These are phyloP conservation scores for Cyphomyrus plagiostoma DNA, from an alignment of 2,113 vertebrate species.

Conservation along the genomic window DNA sequence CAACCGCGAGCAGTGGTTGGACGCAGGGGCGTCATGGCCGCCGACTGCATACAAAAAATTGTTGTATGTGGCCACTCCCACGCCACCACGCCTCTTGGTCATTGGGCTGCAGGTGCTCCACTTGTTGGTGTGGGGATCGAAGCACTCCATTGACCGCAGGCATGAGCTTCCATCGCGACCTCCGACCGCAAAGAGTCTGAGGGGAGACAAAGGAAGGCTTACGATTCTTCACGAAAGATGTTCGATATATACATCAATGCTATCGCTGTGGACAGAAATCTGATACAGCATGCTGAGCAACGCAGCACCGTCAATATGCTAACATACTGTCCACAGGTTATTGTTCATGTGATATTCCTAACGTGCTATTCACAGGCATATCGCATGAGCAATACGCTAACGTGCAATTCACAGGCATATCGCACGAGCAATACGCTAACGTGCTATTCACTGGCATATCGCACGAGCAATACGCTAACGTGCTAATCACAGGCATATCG, in stretches of 20 bases:
- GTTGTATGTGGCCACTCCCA: slow-evolving; percentile 86
- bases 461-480: not conserved
- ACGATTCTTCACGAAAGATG: not conserved
- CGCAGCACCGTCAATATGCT: not conserved
- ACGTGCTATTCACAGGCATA: not conserved
- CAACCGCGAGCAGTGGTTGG: slow-evolving; percentile 85
- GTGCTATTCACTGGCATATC: not conserved
- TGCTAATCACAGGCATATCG: not conserved
- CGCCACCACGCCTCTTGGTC: slow-evolving; percentile 86
- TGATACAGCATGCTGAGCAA: not conserved
- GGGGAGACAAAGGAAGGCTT: not conserved
- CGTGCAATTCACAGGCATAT: not conserved
- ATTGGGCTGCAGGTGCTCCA: slow-evolving; percentile 88
- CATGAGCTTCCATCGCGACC: slow-evolving; percentile 93
- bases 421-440: not conserved
- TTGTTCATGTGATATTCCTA: not conserved
- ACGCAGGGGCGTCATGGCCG: slow-evolving; percentile 88
- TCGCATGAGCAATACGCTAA: not conserved
- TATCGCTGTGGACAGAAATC: not conserved
- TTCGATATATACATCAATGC: not conserved
- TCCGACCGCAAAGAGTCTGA: slow-evolving; percentile 85
- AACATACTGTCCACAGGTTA: not conserved
- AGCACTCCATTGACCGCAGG: slow-evolving; percentile 90
- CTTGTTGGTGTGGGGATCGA: slow-evolving; percentile 96
- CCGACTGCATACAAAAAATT: slow-evolving; percentile 88